phyloP scores from a whole-genome alignment of 2,797 vertebrate genomes.

The Triplophysa bombifrons region DNA sequence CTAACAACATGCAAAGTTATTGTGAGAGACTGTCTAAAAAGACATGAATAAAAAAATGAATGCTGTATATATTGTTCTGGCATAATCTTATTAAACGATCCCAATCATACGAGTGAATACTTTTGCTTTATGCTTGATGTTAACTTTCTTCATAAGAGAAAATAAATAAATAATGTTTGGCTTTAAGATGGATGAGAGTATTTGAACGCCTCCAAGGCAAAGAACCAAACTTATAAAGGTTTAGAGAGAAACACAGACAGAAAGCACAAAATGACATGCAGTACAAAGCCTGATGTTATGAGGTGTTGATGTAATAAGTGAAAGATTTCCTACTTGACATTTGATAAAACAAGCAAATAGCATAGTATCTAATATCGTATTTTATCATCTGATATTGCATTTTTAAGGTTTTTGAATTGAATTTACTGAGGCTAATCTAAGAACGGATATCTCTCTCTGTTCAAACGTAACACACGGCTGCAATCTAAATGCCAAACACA shows the following conservation, averaged over 20 bases:
- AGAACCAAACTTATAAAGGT: conserved; percentile 1
- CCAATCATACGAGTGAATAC: not conserved
- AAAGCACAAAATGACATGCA: not conserved
- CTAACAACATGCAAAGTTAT: not conserved
- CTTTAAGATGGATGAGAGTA: not conserved
- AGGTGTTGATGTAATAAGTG: not conserved
- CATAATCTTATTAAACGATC: not conserved
- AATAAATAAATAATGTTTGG: not conserved
- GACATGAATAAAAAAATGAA: not conserved
- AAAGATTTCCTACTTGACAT: conserved; percentile 34
- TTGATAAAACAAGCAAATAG: conserved; percentile 25
- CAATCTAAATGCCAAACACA: conserved; percentile 25
- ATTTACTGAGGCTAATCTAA: conserved; percentile 5
- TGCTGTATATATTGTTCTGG: not conserved
- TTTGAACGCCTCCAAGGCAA: not conserved
- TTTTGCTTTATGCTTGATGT: not conserved
- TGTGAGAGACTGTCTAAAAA: not conserved
- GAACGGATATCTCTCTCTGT: conserved; percentile 11
- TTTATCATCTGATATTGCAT: not conserved
- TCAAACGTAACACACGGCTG: not conserved
- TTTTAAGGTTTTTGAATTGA: not conserved
- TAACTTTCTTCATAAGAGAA: not conserved
- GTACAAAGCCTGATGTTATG: not conserved
- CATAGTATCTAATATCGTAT: not conserved
- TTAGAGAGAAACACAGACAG: not conserved